These are phyloP conservation scores for Taurulus bubalis DNA, from an alignment of 2,113 vertebrate genomes.

Conservation along the genomic window DNA sequence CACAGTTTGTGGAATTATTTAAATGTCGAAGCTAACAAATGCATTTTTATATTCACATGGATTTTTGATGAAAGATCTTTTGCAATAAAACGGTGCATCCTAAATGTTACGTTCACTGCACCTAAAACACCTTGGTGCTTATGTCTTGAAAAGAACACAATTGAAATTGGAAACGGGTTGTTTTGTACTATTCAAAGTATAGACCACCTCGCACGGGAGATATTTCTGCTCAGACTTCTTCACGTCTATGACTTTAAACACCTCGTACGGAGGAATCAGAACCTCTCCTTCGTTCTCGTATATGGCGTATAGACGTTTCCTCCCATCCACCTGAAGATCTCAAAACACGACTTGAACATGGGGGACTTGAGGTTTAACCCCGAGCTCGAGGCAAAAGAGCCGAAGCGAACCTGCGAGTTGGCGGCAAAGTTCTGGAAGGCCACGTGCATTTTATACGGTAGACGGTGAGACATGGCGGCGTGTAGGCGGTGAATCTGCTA, in stretches of 20 bases:
- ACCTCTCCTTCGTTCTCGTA: neutral
- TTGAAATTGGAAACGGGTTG: fast-evolving
- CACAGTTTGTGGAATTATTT: too few relatives aligned
- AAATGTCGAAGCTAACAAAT: neutral
- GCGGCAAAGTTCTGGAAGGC: neutral
- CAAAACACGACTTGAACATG: neutral
- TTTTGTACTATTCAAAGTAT: neutral
- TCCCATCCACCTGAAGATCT: neutral
- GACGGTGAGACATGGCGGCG: neutral
- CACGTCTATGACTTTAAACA: neutral
- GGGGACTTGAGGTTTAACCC: too few relatives aligned
- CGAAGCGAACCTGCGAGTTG: neutral
- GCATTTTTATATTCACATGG: too few relatives aligned
- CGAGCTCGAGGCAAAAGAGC: neutral
- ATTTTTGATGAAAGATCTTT: neutral
- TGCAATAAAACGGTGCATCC: neutral
- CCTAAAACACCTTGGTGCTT: too few relatives aligned
- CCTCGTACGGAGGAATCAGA: slow-evolving; percentile 14
- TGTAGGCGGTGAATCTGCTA: too few relatives aligned
- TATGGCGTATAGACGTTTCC: neutral
- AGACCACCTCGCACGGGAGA: neutral
- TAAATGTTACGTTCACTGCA: neutral
- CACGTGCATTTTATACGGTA: too few relatives aligned
- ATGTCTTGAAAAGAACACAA: neutral
- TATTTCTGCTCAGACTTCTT: fast-evolving